phyloP scores from a whole-genome alignment of 2,888 invertebrate species.

The Homarus gammarus region DNA sequence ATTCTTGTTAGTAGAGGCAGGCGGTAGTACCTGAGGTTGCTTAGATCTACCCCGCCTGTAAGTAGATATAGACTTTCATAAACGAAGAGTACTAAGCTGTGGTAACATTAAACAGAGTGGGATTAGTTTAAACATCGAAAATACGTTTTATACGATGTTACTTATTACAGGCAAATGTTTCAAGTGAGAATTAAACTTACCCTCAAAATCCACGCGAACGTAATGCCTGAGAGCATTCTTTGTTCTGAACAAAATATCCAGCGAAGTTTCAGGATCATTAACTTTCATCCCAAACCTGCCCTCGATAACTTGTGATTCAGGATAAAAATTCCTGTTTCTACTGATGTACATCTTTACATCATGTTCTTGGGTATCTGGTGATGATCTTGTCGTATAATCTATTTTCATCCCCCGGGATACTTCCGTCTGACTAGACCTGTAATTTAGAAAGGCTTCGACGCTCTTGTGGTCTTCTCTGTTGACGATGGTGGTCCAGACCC shows the following conservation, averaged over 20 bases:
- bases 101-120: not conserved
- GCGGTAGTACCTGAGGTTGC: not conserved
- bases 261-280: not conserved
- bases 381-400: not conserved
- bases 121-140: not conserved
- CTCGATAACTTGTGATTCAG: conserved; percentile 2
- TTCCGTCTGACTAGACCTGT: not conserved
- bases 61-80: not conserved
- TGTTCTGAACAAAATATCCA: conserved; percentile 23
- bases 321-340: not conserved
- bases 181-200: not conserved
- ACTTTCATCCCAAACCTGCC: not conserved
- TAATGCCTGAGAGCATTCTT: conserved; percentile 19
- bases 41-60: not conserved
- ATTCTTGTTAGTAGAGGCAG: conserved; percentile 18
- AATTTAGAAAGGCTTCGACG: conserved; percentile 19
- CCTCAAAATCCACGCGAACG: conserved; percentile 16
- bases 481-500: conserved; percentile 3
- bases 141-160: not conserved
- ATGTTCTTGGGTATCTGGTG: not conserved
- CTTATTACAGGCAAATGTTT: not conserved
- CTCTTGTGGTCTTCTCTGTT: conserved; percentile 12
- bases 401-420: conserved; percentile 16
- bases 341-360: conserved; percentile 5
- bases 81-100: not conserved